These are phyloP conservation scores for Porites cylindrica DNA, from an alignment of 92 coral and sea anemone species.

Conservation along the genomic window DNA sequence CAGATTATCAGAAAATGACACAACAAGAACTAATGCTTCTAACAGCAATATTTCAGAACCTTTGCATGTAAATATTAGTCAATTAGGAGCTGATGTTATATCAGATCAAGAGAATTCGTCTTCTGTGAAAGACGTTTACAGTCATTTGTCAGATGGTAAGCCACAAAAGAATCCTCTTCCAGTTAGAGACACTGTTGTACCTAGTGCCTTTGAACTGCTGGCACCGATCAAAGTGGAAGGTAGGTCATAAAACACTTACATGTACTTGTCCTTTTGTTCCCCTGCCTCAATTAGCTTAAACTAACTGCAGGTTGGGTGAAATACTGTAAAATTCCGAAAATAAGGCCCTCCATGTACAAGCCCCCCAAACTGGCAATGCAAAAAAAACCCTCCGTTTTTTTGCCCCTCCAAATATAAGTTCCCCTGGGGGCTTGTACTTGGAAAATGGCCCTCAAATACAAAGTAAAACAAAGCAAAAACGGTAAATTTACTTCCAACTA, in stretches of 20 bases:
- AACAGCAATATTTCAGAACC: conserved; percentile 33
- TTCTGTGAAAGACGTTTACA: conserved; percentile 49
- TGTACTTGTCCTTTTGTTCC: neutral
- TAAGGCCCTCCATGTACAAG: no score
- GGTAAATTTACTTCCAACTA: no score
- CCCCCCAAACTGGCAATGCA: no score
- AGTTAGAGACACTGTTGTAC: conserved; percentile 84
- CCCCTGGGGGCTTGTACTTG: no score
- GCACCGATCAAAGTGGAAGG: conserved; percentile 68
- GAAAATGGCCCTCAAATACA: no score
- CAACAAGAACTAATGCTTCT: conserved; percentile 49
- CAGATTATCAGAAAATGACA: conserved; percentile 73
- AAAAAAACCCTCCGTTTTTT: no score
- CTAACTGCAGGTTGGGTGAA: no score
- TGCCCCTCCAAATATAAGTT: no score
- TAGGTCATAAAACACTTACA: neutral
- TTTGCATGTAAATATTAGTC: conserved; percentile 48
- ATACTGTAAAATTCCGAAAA: no score
- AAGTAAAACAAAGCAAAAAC: no score
- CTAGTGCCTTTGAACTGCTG: conserved; percentile 74
- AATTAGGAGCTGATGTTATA: conserved; percentile 17
- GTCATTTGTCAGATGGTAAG: conserved; percentile 65
- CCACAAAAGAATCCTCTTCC: conserved; percentile 79
- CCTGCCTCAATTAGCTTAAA: no score
- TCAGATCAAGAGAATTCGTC: conserved; percentile 45